Conservation (phyloP, 2,797 vertebrate species). For the Sebastes oblongus region DNA sequence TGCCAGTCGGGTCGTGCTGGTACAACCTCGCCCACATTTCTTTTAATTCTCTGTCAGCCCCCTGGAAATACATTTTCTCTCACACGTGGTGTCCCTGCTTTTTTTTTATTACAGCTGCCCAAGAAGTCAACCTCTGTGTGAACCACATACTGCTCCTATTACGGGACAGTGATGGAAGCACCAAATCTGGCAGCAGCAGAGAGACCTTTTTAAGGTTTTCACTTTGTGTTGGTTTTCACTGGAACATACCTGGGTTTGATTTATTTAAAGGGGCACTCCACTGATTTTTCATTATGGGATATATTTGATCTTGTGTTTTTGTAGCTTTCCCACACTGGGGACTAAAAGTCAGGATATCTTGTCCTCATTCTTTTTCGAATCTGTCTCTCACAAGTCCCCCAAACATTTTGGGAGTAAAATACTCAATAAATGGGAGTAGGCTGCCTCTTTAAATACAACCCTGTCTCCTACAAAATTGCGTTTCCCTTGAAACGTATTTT, state of each 20-base stretch:
- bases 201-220: not conserved
- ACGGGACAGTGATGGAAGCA: constrained; percentile 22
- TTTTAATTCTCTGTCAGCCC: constrained; percentile 63
- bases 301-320: not conserved
- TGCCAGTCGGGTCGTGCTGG: constrained; percentile 68
- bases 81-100: constrained; percentile 41
- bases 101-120: constrained; percentile 33
- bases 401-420: not conserved
- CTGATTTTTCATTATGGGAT: not conserved
- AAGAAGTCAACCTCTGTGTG: constrained; percentile 42
- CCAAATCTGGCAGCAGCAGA: constrained; percentile 12
- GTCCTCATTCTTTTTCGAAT: not conserved
- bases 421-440: not conserved
- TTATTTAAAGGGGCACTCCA: not conserved
- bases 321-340: not conserved
- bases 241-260: not conserved
- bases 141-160: constrained; percentile 2
- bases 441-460: fast-evolving
- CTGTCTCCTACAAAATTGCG: too few species aligned
- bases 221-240: not conserved
- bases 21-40: constrained; percentile 72
- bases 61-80: constrained; percentile 71
- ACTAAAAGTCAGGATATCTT: not conserved
- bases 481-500: too few species aligned
- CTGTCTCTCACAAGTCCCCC: not conserved